Evolutionary conservation across 2,888 invertebrate species (phyloP), one percentile per base, ranked within the genome.

Genomic region (Petrophora chlorosata): DNA sequence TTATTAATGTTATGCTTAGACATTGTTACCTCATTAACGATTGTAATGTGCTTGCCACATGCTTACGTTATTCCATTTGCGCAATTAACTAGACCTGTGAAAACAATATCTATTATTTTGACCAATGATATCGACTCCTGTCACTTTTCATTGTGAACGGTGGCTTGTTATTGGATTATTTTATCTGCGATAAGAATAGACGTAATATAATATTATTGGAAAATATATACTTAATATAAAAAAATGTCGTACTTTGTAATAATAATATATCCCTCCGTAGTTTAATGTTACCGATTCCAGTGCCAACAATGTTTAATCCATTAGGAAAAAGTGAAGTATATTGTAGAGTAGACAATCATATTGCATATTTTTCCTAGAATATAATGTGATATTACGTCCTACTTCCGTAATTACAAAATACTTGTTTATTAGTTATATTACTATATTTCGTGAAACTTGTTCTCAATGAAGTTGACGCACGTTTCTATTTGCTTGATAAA

Each of bases 111-210:
- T 19, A 16, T 10, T 40, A 8, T 12, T 13, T 23, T 16, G 23
- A 35, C 40, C 47, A 47, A 47, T 47, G 29, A 30, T 47, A 41
- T 47, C 13, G 17, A 29, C 17, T 38, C 54, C 54, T 59, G 61
- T 58, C 52, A 55, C 56, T 59, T 35, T 36, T 54, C 22, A 28
- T 45, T 35, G 35, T 40, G 47, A 28, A 32, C 54, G 19, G 16
- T 19, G 12, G 33, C 30, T 38, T 49, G 53, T 50, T 47, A 65
- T 60, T 63, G 55, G 61, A 48, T 50, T 38, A 42, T 53, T 46
- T 39, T 28, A 35, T 38, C 61, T 54, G 56, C 13, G 59, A 66
- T 59, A 68, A 61, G 59, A 65, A 60, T 49, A 55, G 52, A 28
- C 9, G 8, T n/a, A 5, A 7, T 7, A 5, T 19, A n/a, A n/a